Evolutionary conservation across 2,113 vertebrate species (phyloP).

Genomic region (Trematocara variabile): DNA sequence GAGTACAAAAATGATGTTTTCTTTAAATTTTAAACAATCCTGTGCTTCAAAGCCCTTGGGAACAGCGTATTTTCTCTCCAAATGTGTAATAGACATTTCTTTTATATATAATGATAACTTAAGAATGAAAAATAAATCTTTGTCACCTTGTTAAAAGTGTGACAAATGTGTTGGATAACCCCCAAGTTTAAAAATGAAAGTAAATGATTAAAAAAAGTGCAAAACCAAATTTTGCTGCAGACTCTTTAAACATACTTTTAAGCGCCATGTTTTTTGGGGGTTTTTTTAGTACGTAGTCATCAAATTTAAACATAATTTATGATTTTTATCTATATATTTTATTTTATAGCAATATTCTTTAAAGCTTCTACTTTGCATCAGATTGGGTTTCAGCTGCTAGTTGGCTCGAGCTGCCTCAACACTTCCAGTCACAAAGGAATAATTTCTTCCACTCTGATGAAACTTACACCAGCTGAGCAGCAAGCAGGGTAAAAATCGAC

Average conservation of each 20-base stretch:
- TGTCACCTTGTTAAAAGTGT: background rate
- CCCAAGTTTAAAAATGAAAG: background rate
- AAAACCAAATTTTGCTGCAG: background rate
- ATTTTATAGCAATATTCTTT: background rate
- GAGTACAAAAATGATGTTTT: background rate
- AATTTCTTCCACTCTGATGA: slow-evolving; percentile 5
- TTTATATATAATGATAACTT: background rate
- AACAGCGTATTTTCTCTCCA: background rate
- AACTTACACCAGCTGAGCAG: background rate
- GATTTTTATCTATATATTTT: background rate
- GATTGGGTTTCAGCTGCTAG: background rate
- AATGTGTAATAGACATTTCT: background rate
- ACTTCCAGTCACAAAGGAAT: background rate
- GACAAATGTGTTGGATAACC: background rate
- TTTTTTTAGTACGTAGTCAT: too few relatives aligned
- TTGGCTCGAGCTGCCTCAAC: background rate
- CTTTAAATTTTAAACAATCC: background rate
- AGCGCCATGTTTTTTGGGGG: background rate
- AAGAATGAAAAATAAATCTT: background rate
- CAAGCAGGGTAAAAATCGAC: background rate
- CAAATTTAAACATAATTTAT: background rate
- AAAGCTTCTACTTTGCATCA: background rate
- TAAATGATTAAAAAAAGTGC: background rate
- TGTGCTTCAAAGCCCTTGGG: background rate
- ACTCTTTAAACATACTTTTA: background rate